Evolutionary conservation across 2,113 vertebrate genomes (phyloP).

Genomic region (Pygoscelis antarcticus): DNA sequence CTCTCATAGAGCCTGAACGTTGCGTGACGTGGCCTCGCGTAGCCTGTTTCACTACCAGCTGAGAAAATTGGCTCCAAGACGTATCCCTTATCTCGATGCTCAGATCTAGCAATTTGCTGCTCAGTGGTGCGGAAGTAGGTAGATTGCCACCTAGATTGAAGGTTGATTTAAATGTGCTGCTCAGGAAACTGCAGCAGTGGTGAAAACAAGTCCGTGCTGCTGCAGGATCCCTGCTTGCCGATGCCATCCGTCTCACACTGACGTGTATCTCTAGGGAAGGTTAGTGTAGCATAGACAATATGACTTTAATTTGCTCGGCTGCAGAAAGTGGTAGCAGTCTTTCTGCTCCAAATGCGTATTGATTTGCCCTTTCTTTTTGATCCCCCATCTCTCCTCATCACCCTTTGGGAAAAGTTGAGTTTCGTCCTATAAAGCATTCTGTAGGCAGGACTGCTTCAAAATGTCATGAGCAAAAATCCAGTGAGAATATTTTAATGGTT

Average conservation of each 20-base stretch:
- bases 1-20: fast-evolving
- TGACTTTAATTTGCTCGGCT: slow-evolving; percentile 17
- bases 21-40: fast-evolving
- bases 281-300: slow-evolving; percentile 22
- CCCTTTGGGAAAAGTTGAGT: slow-evolving; percentile 53
- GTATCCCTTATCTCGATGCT: neutral
- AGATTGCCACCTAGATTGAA: slow-evolving; percentile 30
- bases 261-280: slow-evolving; percentile 2
- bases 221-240: slow-evolving; percentile 15
- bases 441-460: slow-evolving; percentile 35
- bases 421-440: slow-evolving; percentile 15
- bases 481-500: neutral
- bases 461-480: slow-evolving; percentile 9
- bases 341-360: slow-evolving; percentile 48
- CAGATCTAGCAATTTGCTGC: slow-evolving; percentile 46
- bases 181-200: neutral
- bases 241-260: neutral
- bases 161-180: slow-evolving; percentile 18
- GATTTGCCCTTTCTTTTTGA: slow-evolving; percentile 66
- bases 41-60: neutral
- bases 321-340: slow-evolving; percentile 18
- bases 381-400: slow-evolving; percentile 21
- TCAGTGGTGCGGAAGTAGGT: slow-evolving; percentile 43
- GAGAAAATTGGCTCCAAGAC: neutral
- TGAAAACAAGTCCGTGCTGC: neutral